phyloP scores from a whole-genome alignment of 2,888 invertebrate genomes.

The Napeogenes inachia region DNA sequence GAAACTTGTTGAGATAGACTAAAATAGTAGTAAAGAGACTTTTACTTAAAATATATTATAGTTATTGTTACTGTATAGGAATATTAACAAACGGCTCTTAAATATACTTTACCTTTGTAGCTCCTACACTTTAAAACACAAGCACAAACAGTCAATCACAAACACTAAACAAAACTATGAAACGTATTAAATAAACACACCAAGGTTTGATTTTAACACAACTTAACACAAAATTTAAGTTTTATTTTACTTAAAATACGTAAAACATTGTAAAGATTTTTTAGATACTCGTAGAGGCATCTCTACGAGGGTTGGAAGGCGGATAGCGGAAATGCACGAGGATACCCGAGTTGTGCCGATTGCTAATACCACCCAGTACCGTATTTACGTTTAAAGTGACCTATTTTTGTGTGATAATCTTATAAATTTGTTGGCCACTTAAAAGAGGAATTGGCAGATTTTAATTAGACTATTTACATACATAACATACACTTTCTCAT shows the following conservation, averaged over 20 bases:
- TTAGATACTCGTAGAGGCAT: constrained; percentile 59
- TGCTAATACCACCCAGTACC: constrained; percentile 59
- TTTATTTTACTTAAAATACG: constrained; percentile 44
- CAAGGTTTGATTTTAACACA: constrained; percentile 34
- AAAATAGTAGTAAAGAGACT: too few relatives aligned
- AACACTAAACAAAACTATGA: constrained; percentile 50
- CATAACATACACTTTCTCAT: not conserved
- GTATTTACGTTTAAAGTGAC: constrained; percentile 36
- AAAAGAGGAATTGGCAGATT: not conserved
- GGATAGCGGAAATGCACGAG: constrained; percentile 67
- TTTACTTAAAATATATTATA: too few relatives aligned
- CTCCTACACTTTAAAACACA: too few relatives aligned
- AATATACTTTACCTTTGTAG: constrained; percentile 35
- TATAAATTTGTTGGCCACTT: too few relatives aligned
- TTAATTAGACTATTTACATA: not conserved
- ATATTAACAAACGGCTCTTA: too few relatives aligned
- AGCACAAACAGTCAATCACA: constrained; percentile 53
- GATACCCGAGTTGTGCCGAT: constrained; percentile 58
- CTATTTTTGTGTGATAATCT: constrained; percentile 3
- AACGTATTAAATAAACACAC: constrained; percentile 32
- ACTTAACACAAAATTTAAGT: constrained; percentile 50
- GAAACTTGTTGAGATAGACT: too few relatives aligned
- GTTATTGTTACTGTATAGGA: too few relatives aligned
- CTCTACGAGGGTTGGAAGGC: constrained; percentile 65
- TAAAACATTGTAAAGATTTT: constrained; percentile 66